These are phyloP conservation scores for Gopherus evgoodei DNA, from an alignment of 2,113 vertebrate species.

Conservation along the genomic window DNA sequence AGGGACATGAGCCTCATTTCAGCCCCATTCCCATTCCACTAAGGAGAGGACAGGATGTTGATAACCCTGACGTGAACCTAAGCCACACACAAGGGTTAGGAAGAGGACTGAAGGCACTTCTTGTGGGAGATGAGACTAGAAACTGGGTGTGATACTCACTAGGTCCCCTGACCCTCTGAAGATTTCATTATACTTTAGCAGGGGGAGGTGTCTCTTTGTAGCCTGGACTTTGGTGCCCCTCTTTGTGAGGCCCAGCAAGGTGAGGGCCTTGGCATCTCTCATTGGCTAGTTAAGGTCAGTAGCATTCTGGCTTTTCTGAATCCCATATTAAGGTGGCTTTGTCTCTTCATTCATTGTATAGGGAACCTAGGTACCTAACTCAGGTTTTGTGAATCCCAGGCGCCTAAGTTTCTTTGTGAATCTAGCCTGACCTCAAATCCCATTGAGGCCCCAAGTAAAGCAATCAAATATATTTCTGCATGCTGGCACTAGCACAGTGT, in stretches of 20 bases:
- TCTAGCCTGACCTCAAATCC: neutral
- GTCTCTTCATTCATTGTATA: neutral
- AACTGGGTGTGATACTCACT: neutral
- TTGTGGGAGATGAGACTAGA: neutral
- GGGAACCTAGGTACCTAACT: neutral
- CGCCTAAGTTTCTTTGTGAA: neutral
- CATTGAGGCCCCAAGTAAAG: neutral
- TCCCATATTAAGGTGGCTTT: neutral
- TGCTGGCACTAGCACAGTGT: neutral
- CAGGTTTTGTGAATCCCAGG: neutral
- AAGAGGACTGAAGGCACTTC: neutral
- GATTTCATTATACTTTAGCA: neutral
- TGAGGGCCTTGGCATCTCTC: neutral
- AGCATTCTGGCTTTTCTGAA: neutral
- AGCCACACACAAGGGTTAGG: neutral
- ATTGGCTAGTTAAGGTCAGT: neutral
- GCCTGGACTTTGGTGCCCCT: too few relatives aligned
- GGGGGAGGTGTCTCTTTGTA: neutral
- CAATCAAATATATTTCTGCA: neutral
- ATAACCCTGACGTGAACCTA: neutral
- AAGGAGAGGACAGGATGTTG: neutral
- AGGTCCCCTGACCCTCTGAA: neutral
- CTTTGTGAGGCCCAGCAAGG: neutral
- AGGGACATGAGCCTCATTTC: neutral
- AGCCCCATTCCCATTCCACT: neutral